Conservation (phyloP, 2,113 vertebrate genomes). For the Xenus cinereus region DNA sequence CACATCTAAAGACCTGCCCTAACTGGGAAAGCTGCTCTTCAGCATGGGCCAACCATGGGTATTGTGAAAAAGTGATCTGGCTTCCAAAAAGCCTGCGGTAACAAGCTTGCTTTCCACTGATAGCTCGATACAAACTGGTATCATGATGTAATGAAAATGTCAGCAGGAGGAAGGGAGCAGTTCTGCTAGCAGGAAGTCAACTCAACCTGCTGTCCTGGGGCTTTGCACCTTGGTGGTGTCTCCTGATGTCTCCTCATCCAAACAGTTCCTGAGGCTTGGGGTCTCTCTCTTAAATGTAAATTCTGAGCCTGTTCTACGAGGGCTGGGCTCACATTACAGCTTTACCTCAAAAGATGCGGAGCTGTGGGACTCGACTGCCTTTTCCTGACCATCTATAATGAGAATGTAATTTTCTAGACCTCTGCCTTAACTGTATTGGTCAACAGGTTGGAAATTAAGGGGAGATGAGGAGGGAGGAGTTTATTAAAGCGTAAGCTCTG, state of each 20-base stretch:
- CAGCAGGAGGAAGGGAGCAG: background rate
- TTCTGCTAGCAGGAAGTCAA: background rate
- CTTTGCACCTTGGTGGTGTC: background rate
- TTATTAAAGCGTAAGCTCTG: background rate
- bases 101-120: background rate
- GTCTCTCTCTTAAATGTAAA: background rate
- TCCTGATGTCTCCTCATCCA: background rate
- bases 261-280: background rate
- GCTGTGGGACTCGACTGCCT: background rate
- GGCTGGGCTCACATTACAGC: background rate
- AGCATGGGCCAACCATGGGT: accelerated
- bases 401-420: too few species aligned
- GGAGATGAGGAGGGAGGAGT: background rate
- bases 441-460: background rate
- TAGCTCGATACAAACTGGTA: background rate
- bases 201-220: background rate
- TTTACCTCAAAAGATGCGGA: background rate
- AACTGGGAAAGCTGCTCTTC: background rate
- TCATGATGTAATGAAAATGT: accelerated
- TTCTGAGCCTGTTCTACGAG: background rate
- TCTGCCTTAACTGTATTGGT: background rate
- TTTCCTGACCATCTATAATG: accelerated
- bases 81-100: background rate
- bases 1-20: background rate
- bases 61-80: background rate